Conservation (phyloP, 1,140 invertebrate genomes). For the Drosophila virilis region DNA sequence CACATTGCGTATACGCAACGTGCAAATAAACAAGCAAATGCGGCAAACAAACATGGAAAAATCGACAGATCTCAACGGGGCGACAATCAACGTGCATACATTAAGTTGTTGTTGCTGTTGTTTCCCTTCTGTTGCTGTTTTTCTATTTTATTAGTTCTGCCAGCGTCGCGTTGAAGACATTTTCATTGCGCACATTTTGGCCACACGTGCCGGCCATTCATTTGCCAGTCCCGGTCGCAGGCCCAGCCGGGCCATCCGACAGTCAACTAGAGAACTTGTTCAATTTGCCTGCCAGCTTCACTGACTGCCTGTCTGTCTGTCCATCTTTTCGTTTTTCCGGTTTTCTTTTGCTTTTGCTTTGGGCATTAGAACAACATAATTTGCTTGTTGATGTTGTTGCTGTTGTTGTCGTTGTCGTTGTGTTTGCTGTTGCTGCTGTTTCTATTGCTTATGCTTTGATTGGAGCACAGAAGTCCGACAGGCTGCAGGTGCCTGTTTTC, state of each 20-base stretch:
- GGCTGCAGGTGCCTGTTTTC: background rate
- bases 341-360: constrained; percentile 21
- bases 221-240: constrained; percentile 33
- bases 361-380: constrained; percentile 69
- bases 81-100: constrained; percentile 59
- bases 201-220: constrained; percentile 80
- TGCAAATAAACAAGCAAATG: constrained; percentile 65
- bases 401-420: constrained; percentile 15
- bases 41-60: constrained; percentile 74
- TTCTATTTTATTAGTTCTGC: constrained; percentile 72
- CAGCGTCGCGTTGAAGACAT: constrained; percentile 42
- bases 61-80: constrained; percentile 63
- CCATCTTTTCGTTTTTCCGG: constrained; percentile 32
- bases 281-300: constrained; percentile 30
- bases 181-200: constrained; percentile 70
- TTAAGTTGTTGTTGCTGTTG: constrained; percentile 31
- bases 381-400: constrained; percentile 47
- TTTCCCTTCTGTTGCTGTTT: constrained; percentile 35
- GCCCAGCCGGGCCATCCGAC: constrained; percentile 8
- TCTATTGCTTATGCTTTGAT: constrained; percentile 31
- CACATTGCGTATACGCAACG: constrained; percentile 76
- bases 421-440: constrained; percentile 36
- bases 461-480: constrained; percentile 10
- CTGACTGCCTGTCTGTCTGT: constrained; percentile 24
- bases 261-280: constrained; percentile 31